Evolutionary conservation across 2,113 vertebrate species (phyloP), one percentile per base, ranked within the genome.

Genomic region (Dasypus novemcinctus): DNA sequence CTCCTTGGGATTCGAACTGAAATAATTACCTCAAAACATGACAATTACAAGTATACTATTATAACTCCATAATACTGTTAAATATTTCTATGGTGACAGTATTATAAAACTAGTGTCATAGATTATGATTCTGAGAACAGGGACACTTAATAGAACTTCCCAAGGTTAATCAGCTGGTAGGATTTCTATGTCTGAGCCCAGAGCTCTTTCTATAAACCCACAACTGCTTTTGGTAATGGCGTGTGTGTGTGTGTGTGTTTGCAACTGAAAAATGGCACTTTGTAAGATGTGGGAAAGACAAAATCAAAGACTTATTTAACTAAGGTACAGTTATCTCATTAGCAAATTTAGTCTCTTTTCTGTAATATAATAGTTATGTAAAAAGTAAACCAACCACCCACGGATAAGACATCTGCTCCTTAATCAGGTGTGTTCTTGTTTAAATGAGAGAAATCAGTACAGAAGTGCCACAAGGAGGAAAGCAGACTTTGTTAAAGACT

Each of bases 331-430:
- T 95, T 85, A 69, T 72, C 52, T 95, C 38, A 87, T 96, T 90
- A 95, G 41, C 29, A 94, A 87, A 96, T 78, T 72, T 80, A 74
- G 81, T 66, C 29, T 84, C 80, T 90, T 92, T 92, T 90, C 83
- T 92, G 46, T 68, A 96, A 93, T 87, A 80, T 72, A 52, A 94
- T 94, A 84, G 76, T 72, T 61, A 80, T 82, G 21, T 90, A 96
- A 94, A 97, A 97, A 97, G 95, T 93, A 94, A 86, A 95, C 93
- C 94, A 86, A 46, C 84, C 81, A 90, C 92, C 96, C 17, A 91
- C 46, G 13, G 87, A 93, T 11, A 94, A 82, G 68, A 94, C 94
- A 97, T 96, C 97, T 96, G 96, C 41, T 95, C 81, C 92, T 92
- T 83, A 92, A 84, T 96, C 93, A 95, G 85, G 82, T 88, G 57